These are phyloP conservation scores for Cryptocheilus praepositus DNA, from an alignment of 2,888 invertebrate species.

Conservation along the genomic window DNA sequence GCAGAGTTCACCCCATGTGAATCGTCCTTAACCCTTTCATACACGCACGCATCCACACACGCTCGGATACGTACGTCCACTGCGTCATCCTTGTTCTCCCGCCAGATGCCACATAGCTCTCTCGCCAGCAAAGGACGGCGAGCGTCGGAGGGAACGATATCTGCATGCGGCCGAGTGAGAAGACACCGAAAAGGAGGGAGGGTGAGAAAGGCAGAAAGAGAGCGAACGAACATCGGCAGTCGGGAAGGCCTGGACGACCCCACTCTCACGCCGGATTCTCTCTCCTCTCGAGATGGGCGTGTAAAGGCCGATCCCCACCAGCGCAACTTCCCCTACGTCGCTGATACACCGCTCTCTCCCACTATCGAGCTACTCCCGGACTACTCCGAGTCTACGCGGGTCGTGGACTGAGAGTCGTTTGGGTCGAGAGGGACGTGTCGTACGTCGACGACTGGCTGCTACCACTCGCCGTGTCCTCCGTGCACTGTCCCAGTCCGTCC, in stretches of 20 bases:
- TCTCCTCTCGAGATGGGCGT: slow-evolving; percentile 58
- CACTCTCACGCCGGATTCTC: background rate
- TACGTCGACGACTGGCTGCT: slow-evolving; percentile 41
- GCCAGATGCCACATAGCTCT: too few relatives aligned
- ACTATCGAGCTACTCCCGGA: slow-evolving; percentile 37
- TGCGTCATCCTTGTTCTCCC: too few relatives aligned
- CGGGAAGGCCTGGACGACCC: too few relatives aligned
- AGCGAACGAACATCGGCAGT: background rate
- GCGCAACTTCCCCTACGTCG: slow-evolving; percentile 61
- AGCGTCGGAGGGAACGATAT: too few relatives aligned
- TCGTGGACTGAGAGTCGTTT: slow-evolving; percentile 22
- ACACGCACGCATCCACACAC: background rate
- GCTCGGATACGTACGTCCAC: slow-evolving; percentile 2
- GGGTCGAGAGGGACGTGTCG: slow-evolving; percentile 39
- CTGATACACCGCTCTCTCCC: slow-evolving; percentile 53
- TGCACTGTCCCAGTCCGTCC: slow-evolving; percentile 36
- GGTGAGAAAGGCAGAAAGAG: slow-evolving; percentile 6
- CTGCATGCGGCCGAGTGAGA: background rate
- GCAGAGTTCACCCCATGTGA: too few relatives aligned
- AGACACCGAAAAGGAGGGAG: slow-evolving; percentile 9
- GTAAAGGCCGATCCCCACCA: slow-evolving; percentile 54
- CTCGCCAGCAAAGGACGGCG: too few relatives aligned
- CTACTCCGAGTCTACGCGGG: slow-evolving; percentile 32
- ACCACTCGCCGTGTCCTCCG: slow-evolving; percentile 49
- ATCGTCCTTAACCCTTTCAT: too few relatives aligned